Percentiles rank a stretch among this genome's conserved stretches.
phyloP scores from a whole-genome alignment of 1,140 invertebrate genomes.

The Eumaeus atala region DNA sequence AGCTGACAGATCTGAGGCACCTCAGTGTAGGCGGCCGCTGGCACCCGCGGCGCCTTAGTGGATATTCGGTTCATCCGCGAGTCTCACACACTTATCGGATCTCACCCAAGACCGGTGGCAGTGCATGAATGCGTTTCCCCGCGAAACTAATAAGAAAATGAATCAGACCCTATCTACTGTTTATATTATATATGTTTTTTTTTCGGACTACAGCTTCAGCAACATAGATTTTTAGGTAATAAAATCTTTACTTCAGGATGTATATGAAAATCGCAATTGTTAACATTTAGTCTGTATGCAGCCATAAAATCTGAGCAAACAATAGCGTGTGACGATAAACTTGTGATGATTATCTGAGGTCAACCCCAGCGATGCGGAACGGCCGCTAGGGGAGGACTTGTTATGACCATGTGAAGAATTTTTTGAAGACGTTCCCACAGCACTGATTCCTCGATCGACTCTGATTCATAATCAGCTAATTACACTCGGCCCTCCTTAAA shows the following conservation, averaged over 20 bases:
- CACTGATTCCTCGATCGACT: constrained; percentile 63
- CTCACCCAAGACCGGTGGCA: no score
- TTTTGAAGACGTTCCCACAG: constrained; percentile 70
- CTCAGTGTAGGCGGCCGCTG: no score
- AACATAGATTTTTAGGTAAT: no score
- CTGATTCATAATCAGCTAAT: constrained; percentile 66
- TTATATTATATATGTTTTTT: no score
- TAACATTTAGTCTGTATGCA: constrained; percentile 9
- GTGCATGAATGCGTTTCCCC: no score
- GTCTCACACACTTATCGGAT: no score
- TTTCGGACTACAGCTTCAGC: no score
- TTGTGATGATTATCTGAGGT: constrained; percentile 67
- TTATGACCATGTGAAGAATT: constrained; percentile 62
- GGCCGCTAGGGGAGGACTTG: constrained; percentile 51
- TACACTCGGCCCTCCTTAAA: constrained; percentile 52
- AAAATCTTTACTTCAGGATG: not conserved
- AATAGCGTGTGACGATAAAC: constrained; percentile 64
- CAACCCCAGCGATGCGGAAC: constrained; percentile 57
- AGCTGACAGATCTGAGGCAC: no score
- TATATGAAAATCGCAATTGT: not conserved
- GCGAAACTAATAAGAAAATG: no score
- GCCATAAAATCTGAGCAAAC: constrained; percentile 57
- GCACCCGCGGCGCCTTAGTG: no score
- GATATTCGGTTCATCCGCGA: no score
- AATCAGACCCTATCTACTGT: no score